Base-by-base conservation (phyloP, 1,140 invertebrate genomes). In the Thalassaphorura encarpata region DNA sequence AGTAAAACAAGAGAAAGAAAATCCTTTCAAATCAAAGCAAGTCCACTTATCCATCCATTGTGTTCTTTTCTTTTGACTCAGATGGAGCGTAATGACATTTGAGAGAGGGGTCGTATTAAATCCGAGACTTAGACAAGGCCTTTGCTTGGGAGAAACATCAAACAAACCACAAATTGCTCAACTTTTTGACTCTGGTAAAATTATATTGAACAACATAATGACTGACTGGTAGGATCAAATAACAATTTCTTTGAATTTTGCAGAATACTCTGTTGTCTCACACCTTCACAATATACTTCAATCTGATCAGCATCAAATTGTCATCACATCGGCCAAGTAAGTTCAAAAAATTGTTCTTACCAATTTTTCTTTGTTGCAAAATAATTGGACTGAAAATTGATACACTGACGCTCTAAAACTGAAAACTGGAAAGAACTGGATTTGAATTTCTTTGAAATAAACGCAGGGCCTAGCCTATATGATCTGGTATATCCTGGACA, bases 31-130 rank as follows among this genome's bases (percentile, higher is more conserved):
- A n/a, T 36, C 33, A 11, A 36, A 36, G 33, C 33, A 36, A 11
- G 33, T 36, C n/a, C 33, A 36, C 11, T 11, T 36, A 11, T 36
- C n/a, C 11, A 36, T 36, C 33, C 6, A 45, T 16, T 23, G 42
- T 55, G 62, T 51, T n/a, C n/a, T n/a, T n/a, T n/a, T n/a, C n/a
- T 39, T 47, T 59, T 58, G 56, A 67, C 66, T 46, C 66, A 84
- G 82, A 60, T 93, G 89, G 89, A 89, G 88, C 67, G 87, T 93
- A 67, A 87, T 93, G 89, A 87, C 88, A 2, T 94, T 89, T 67
- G 63, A 66, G 39, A 42, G 61, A 40, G 63, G 63, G n/a, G 51
- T 54, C 11, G 31, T 59, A 13, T 58, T 67, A 16, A 60, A 62
- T 27, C 58, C 56, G 5, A 50, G 54, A 21, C 41, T 66, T 8